Base-by-base conservation (phyloP, 2,113 vertebrate species). In the Cyanocitta stelleri region DNA sequence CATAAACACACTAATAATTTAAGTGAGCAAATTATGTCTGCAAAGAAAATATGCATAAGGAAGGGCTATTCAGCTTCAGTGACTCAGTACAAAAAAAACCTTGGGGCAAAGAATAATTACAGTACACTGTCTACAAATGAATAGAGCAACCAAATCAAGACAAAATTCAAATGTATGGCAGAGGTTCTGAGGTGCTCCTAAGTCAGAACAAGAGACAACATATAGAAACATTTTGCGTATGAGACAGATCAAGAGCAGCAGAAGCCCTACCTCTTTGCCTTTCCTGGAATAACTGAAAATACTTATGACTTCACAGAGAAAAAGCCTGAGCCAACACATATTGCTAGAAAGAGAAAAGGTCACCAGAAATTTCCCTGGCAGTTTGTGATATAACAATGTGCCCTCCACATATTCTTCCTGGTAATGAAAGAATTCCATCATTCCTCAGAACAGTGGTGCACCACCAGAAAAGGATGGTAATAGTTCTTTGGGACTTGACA, bases 41-140 rank as follows among this genome's bases (percentile, higher is more conserved):
- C 78, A 59, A 93, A 95, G 82, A 94, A 96, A 95, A 95, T 69
- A 86, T 5, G 7, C 82, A 71, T 80, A 88, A 85, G 72, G 91
- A 94, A 93, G 78, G 74, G 90, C 82, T 82, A 90, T 90, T 94
- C 94, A 93, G 78, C 94, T 93, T 90, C 92, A 93, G 63, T 80
- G 85, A 83, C 63, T 96, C 79, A 51, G 61, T 87, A 95, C 72
- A 93, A 96, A 91, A 75, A 71, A 85, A 71, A 6, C 85, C 87
- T 79, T 59, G 63, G 78, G 85, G 82, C 75, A 94, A 93, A 88
- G 72, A 80, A 86, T 77, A 90, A 93, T 94, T 88, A 64, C 46
- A 74, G 58, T 51, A n/a, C 23, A 77, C 59, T 69, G 21, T 69
- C 85, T 93, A 59, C 55, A 93, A 83, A 87, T 87, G 41, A 94